Evolutionary conservation across 2,888 invertebrate genomes (phyloP).

Genomic region (Aspidiotus rigidus): DNA sequence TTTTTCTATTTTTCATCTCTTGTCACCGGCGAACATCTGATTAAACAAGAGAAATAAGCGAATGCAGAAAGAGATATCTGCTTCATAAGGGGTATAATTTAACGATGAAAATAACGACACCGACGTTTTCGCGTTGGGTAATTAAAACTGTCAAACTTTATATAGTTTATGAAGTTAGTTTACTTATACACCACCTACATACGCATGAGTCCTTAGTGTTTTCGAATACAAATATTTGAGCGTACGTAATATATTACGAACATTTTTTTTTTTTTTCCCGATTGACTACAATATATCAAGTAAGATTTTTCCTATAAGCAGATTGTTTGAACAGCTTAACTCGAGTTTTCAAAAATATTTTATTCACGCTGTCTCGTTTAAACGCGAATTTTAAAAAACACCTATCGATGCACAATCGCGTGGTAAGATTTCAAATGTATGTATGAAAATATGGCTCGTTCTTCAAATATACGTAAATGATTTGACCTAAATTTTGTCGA

Average conservation of each 20-base stretch:
- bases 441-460: too few species aligned
- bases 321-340: conserved; percentile 30
- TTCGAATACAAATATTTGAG: conserved; percentile 27
- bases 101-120: conserved; percentile 2
- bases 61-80: background rate
- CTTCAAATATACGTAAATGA: too few species aligned
- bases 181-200: conserved; percentile 8
- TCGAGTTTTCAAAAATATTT: background rate
- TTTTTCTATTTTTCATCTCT: conserved; percentile 2
- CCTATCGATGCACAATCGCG: too few species aligned
- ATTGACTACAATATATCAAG: conserved; percentile 18
- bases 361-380: too few species aligned
- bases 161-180: conserved; percentile 19
- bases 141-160: conserved; percentile 21
- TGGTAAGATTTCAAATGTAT: too few species aligned
- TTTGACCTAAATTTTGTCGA: too few species aligned
- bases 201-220: conserved; percentile 7
- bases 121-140: background rate
- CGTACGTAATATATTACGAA: conserved; percentile 26
- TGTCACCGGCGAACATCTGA: background rate
- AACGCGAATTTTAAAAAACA: too few species aligned
- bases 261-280: conserved; percentile 1
- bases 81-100: background rate
- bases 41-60: background rate
- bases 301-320: conserved; percentile 16